These are phyloP conservation scores for Catostylus mosaicus DNA, from an alignment of 30 jellyfish, hydroid and myxozoan genomes.

Conservation along the genomic window DNA sequence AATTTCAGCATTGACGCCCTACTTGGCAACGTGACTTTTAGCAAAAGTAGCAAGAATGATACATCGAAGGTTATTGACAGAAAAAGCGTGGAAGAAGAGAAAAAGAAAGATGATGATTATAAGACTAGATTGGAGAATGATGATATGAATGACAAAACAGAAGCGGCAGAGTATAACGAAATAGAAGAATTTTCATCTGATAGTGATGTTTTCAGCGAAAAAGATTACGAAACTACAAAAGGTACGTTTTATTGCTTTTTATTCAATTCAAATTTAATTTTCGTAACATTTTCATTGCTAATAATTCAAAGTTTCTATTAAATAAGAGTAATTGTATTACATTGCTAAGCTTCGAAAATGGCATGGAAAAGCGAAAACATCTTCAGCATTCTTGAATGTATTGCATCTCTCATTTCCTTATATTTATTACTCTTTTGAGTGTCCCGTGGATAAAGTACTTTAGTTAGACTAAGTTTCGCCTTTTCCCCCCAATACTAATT, in stretches of 20 bases:
- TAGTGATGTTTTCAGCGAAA: slow-evolving; percentile 58
- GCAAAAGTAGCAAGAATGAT: background rate
- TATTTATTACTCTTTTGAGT: too few species aligned
- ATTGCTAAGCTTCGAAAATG: too few species aligned
- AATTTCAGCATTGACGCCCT: slow-evolving; percentile 80
- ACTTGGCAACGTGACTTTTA: slow-evolving; percentile 46
- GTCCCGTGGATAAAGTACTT: too few species aligned
- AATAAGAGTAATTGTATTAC: too few species aligned
- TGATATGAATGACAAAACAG: background rate
- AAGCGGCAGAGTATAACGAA: background rate
- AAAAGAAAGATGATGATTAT: background rate
- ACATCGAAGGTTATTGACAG: background rate
- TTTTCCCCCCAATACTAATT: too few species aligned
- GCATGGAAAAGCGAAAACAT: too few species aligned
- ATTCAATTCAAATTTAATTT: too few species aligned
- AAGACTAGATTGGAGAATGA: slow-evolving; percentile 4
- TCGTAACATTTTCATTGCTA: background rate
- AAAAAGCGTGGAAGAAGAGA: background rate
- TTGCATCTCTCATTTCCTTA: too few species aligned
- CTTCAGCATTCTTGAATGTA: too few species aligned
- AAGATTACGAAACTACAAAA: slow-evolving; percentile 24
- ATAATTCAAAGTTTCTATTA: background rate
- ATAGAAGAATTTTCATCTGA: slow-evolving; percentile 34
- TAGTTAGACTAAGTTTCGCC: too few species aligned
- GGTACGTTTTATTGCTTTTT: background rate